Evolutionary conservation across 2,888 invertebrate species (phyloP), one percentile per base, ranked within the genome.

Genomic region (Tipula vernalis): DNA sequence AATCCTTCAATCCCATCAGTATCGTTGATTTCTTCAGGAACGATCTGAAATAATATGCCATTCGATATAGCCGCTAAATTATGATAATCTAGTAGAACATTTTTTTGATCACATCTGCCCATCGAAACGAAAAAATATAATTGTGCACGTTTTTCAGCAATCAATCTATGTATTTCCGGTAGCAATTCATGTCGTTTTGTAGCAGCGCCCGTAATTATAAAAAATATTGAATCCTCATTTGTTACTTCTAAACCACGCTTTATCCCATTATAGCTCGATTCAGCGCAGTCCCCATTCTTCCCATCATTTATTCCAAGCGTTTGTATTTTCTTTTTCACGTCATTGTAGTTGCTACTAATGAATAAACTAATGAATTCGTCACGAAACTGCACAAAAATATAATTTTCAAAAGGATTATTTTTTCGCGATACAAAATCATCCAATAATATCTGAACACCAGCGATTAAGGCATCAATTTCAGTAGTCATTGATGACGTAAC

Each of bases 401-500:
- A 96, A 90, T 96, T 94, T 87, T 93, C 93, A 87, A 96, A 94
- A 36, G 95, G 93, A 88, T 94, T 93, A 88, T 94, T 93, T 87
- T 94, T 92, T 5, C 90, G 89, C 42, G 94, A 92, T 88, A 94
- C 90, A 5, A 95, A 94, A 0, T 95, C 94, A 41, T 93, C 92
- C 88, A 95, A 91, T 87, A 96, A 95, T 91, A 94, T 93, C 87
- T 93, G 93, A 0, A 95, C 95, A 0, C 95, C 95, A 87, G 93
- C 93, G 83, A 94, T 93, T 15, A 96, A 92, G 90, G 95, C 95
- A 51, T 93, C 91, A 88, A 96, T 91, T 89, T 96, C 96, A 89
- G 95, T 94, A 88, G 93, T 93, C 96, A 96, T 96, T 0, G 96
- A 96, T 0, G 95, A 95, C 0, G 96, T 96, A 0, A 94, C 94